Conservation (phyloP, 23 tunicate genomes). For the Oikopleura dioica region DNA sequence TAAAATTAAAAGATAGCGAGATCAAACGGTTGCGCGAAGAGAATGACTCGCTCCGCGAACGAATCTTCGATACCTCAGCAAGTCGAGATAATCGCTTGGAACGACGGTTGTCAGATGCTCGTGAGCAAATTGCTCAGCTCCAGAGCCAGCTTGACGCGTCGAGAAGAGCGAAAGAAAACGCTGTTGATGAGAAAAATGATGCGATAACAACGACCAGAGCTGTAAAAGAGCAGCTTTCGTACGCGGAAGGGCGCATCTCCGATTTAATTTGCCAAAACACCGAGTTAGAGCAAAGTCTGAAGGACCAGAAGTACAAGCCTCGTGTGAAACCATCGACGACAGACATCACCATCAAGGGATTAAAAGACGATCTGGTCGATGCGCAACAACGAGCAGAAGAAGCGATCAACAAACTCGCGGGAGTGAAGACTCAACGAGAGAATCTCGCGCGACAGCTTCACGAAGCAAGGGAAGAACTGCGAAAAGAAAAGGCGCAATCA, state of each 20-base stretch:
- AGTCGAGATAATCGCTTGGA: not conserved
- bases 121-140: not conserved
- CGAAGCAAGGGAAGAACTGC: not conserved
- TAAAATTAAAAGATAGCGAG: not conserved
- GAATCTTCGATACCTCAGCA: not conserved
- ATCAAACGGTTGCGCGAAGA: not conserved
- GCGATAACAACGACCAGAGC: not conserved
- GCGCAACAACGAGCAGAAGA: not conserved
- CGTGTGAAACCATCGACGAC: not conserved
- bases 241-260: not conserved
- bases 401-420: not conserved
- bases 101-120: not conserved
- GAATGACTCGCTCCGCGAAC: not conserved
- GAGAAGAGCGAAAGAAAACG: not conserved
- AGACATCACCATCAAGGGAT: not conserved
- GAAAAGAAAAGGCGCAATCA: not conserved
- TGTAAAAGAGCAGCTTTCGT: not conserved
- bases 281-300: not conserved
- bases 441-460: not conserved
- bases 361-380: not conserved
- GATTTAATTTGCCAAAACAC: slow-evolving; percentile 2
- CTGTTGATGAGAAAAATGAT: not conserved
- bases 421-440: slow-evolving; percentile 3
- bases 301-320: not conserved
- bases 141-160: not conserved